phyloP scores from a whole-genome alignment of 2,888 invertebrate genomes.

The Lathronympha strigana region DNA sequence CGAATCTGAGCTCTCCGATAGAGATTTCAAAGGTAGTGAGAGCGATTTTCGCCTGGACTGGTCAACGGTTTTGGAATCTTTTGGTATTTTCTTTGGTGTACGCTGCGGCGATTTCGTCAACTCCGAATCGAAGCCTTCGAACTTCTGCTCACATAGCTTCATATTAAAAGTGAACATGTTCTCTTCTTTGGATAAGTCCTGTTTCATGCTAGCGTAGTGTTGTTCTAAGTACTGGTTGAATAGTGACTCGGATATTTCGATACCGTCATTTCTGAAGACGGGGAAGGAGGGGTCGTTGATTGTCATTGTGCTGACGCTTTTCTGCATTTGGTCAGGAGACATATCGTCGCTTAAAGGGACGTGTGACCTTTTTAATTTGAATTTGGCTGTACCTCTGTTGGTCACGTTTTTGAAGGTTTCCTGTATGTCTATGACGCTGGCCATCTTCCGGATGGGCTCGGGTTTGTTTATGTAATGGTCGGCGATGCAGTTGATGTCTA shows the following conservation, averaged over 20 bases:
- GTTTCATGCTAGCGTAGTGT: constrained; percentile 84
- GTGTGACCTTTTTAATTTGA: constrained; percentile 70
- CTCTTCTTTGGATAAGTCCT: constrained; percentile 73
- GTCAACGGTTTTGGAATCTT: constrained; percentile 68
- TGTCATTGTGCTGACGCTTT: constrained; percentile 85
- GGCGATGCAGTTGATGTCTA: constrained; percentile 74
- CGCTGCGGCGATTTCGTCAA: constrained; percentile 70
- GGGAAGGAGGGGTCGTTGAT: constrained; percentile 92
- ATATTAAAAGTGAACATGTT: constrained; percentile 73
- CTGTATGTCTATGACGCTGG: constrained; percentile 87
- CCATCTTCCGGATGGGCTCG: constrained; percentile 72
- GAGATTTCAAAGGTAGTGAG: constrained; percentile 89
- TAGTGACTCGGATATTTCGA: constrained; percentile 88
- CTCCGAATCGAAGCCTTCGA: constrained; percentile 81
- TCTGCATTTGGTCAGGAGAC: constrained; percentile 59
- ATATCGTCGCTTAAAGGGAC: constrained; percentile 58
- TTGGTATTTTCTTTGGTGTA: constrained; percentile 72
- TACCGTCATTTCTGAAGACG: constrained; percentile 89
- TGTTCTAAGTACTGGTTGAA: constrained; percentile 88
- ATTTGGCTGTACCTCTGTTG: constrained; percentile 83
- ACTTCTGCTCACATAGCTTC: constrained; percentile 70
- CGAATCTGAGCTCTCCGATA: constrained; percentile 75
- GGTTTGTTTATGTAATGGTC: constrained; percentile 81
- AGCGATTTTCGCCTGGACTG: constrained; percentile 83
- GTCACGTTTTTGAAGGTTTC: constrained; percentile 84